Evolutionary conservation across 2,113 vertebrate species (phyloP).

Genomic region (Ploceus nigricollis): DNA sequence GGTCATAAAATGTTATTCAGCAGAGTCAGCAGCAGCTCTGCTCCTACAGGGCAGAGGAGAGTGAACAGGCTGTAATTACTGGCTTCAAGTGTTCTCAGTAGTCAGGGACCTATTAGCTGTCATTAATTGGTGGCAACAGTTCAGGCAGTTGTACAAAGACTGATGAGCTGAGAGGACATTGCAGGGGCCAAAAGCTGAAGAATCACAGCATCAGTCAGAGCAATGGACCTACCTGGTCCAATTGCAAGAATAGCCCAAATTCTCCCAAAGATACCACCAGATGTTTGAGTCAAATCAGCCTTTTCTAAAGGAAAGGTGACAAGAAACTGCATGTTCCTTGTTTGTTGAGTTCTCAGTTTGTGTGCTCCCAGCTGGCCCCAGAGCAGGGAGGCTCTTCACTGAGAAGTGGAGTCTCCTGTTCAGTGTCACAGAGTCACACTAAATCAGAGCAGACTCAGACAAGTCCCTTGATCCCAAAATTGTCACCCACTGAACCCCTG

Average conservation of each 20-base stretch:
- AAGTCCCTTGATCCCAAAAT: background rate
- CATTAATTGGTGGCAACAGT: constrained; percentile 25
- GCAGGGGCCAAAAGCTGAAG: background rate
- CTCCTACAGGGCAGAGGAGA: background rate
- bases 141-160: constrained; percentile 15
- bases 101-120: constrained; percentile 3
- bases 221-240: background rate
- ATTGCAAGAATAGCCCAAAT: background rate
- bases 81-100: background rate
- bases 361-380: background rate
- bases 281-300: background rate
- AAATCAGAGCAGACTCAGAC: background rate
- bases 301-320: background rate
- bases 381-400: background rate
- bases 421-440: background rate
- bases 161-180: background rate
- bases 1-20: constrained; percentile 10
- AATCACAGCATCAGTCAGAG: background rate
- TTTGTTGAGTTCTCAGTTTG: background rate
- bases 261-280: background rate
- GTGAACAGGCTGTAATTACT: constrained; percentile 33
- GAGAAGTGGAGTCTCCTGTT: background rate
- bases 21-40: constrained; percentile 4
- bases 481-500: background rate
- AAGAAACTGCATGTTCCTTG: background rate